A percentile compares a stretch with the other conserved stretches of the same genome.
These are phyloP conservation scores for Lipophrys pholis DNA, from an alignment of 2,113 vertebrate genomes.

Conservation along the genomic window DNA sequence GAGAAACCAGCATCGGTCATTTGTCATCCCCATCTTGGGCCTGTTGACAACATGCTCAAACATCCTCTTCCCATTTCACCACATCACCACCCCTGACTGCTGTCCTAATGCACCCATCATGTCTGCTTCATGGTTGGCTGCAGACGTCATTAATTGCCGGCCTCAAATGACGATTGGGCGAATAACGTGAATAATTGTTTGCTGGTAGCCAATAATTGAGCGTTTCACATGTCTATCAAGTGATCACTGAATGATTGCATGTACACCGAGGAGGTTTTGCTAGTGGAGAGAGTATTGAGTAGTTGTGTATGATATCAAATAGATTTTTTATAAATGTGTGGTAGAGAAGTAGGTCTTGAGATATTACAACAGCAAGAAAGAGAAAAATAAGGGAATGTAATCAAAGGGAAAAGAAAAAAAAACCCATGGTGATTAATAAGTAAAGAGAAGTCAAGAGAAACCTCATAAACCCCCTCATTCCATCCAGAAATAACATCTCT, in stretches of 20 bases:
- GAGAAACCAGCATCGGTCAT: conserved; percentile 66
- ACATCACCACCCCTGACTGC: conserved; percentile 48
- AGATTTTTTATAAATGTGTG: neutral
- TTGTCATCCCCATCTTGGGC: conserved; percentile 67
- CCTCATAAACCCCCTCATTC: neutral
- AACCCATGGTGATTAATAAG: neutral
- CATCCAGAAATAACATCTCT: conserved; percentile 10
- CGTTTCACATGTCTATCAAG: conserved; percentile 42
- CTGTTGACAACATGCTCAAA: conserved; percentile 72
- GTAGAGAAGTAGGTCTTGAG: neutral
- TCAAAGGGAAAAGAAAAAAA: neutral
- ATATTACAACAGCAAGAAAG: too few relatives aligned
- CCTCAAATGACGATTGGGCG: conserved; percentile 57
- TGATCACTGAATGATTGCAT: conserved; percentile 19
- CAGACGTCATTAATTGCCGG: conserved; percentile 65
- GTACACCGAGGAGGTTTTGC: neutral
- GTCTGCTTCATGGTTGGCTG: conserved; percentile 75
- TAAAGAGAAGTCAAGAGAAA: neutral
- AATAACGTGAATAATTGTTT: conserved; percentile 74
- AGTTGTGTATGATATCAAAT: neutral
- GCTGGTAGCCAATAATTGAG: conserved; percentile 54
- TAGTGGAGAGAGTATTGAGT: neutral
- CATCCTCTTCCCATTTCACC: conserved; percentile 50
- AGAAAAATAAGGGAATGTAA: too few relatives aligned
- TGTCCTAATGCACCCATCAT: conserved; percentile 73